Percentiles rank a stretch among this genome's conserved stretches.
phyloP scores from a whole-genome alignment of 2,113 vertebrate species.

The Petroica traversi region DNA sequence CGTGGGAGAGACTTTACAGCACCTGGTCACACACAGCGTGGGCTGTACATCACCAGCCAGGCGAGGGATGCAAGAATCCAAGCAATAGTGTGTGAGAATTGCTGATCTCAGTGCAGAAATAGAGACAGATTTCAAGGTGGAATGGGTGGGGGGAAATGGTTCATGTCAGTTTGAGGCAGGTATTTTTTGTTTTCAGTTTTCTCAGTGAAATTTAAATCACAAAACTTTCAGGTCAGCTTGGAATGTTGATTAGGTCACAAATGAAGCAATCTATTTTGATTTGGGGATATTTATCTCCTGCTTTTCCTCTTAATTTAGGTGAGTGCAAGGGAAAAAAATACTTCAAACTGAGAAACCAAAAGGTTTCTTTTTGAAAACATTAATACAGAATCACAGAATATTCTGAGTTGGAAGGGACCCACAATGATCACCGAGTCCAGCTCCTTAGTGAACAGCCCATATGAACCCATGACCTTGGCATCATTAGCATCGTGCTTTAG shows the following conservation, averaged over 20 bases:
- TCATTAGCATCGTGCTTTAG: neutral
- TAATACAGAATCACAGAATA: neutral
- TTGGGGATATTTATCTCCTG: neutral
- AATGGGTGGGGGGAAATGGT: accelerated
- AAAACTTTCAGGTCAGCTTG: neutral
- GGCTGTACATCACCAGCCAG: accelerated
- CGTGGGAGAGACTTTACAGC: accelerated
- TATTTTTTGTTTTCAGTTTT: neutral
- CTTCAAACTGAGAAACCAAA: neutral
- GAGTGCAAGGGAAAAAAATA: neutral
- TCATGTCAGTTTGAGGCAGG: neutral
- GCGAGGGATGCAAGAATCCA: neutral
- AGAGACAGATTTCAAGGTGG: neutral
- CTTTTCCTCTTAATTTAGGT: neutral
- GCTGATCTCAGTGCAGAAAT: neutral
- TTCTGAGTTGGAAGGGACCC: neutral
- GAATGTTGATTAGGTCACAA: neutral
- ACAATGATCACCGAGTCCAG: neutral
- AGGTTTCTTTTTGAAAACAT: neutral
- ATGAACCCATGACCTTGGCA: neutral
- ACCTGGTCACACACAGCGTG: neutral
- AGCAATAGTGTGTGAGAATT: neutral
- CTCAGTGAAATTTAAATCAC: neutral
- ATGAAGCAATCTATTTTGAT: neutral
- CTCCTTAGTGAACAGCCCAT: neutral